phyloP scores from a whole-genome alignment of 2,888 invertebrate genomes.

The Eupithecia inturbata region DNA sequence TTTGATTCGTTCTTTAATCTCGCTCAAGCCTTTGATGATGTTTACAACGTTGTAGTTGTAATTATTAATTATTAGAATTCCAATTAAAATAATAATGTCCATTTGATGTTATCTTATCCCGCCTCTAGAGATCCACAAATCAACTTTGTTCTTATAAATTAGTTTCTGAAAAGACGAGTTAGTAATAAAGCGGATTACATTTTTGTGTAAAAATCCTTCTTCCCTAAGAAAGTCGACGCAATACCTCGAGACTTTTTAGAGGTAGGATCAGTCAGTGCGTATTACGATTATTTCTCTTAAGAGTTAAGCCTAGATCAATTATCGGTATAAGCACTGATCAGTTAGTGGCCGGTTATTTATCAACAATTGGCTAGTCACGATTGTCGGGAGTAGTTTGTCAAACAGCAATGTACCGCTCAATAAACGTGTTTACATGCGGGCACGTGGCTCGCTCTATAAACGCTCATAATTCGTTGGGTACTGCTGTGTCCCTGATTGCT shows the following conservation, averaged over 20 bases:
- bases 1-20: conserved; percentile 36
- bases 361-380: conserved; percentile 36
- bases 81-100: background rate
- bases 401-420: conserved; percentile 35
- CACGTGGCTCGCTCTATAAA: conserved; percentile 42
- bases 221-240: background rate
- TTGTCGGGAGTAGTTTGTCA: conserved; percentile 39
- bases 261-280: background rate
- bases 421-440: conserved; percentile 45
- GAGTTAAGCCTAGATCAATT: conserved; percentile 16
- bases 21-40: conserved; percentile 30
- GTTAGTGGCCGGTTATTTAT: conserved; percentile 38
- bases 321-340: conserved; percentile 27
- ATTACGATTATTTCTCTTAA: background rate
- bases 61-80: background rate
- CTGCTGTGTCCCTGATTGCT: background rate
- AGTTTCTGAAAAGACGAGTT: background rate
- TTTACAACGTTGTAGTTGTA: conserved; percentile 16
- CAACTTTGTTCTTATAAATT: background rate
- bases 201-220: background rate
- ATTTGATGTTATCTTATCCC: background rate
- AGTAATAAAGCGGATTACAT: background rate
- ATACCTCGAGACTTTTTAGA: background rate
- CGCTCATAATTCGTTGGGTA: conserved; percentile 7
- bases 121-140: background rate